phyloP scores from a whole-genome alignment of 2,888 invertebrate species.

The Linhomoeus sp. region DNA sequence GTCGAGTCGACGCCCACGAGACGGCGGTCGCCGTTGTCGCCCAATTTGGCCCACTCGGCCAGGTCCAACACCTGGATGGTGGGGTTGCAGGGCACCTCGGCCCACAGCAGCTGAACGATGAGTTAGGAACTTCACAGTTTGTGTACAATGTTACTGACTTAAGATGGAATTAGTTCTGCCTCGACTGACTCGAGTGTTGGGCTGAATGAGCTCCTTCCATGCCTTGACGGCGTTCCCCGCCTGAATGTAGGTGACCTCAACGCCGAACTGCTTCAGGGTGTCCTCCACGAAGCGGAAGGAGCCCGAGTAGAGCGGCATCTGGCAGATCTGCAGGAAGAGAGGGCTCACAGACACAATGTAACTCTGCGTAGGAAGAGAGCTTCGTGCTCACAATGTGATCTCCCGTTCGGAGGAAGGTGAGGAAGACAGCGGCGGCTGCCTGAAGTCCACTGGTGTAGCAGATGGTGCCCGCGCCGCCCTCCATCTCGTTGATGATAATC shows the following conservation, averaged over 20 bases:
- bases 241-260: slow-evolving; percentile 19
- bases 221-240: slow-evolving; percentile 15
- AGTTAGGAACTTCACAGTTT: too few species aligned
- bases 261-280: slow-evolving; percentile 20
- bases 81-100: slow-evolving; percentile 31
- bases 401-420: slow-evolving; percentile 26
- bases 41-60: slow-evolving; percentile 16
- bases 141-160: too few species aligned
- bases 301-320: slow-evolving; percentile 25
- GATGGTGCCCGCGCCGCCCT: slow-evolving; percentile 7
- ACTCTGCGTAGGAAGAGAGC: background rate
- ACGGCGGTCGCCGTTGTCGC: slow-evolving; percentile 1
- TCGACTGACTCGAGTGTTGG: too few species aligned
- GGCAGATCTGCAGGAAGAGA: slow-evolving; percentile 15
- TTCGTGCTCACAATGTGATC: slow-evolving; percentile 22
- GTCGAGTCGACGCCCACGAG: slow-evolving; percentile 29
- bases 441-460: slow-evolving; percentile 14
- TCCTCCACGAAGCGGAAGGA: slow-evolving; percentile 20
- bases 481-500: slow-evolving; percentile 5
- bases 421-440: slow-evolving; percentile 25
- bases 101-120: slow-evolving; percentile 25
- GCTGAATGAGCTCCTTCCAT: slow-evolving; percentile 21
- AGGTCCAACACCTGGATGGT: slow-evolving; percentile 27
- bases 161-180: too few species aligned
- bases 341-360: background rate